A percentile compares a stretch with the other conserved stretches of the same genome.
phyloP scores from a whole-genome alignment of 2,113 vertebrate species.

The Melierax canorus region DNA sequence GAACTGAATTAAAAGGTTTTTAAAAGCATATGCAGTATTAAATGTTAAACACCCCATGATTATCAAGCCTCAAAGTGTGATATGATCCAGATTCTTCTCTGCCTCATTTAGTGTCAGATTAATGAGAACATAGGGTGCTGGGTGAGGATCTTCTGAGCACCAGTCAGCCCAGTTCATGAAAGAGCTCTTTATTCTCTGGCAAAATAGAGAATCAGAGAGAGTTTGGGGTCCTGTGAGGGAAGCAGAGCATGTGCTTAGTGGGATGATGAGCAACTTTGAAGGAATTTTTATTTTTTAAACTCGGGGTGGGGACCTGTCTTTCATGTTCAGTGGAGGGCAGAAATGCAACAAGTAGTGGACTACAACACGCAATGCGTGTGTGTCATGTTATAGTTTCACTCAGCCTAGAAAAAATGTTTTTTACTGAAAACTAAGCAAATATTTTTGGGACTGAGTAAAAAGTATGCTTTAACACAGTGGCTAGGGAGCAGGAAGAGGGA shows the following conservation, averaged over 20 bases:
- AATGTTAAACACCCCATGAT: not conserved
- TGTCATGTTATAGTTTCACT: not conserved
- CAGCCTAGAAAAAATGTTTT: not conserved
- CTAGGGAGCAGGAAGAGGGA: not conserved
- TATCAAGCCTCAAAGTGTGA: not conserved
- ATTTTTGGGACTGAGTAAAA: not conserved
- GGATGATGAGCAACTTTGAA: not conserved
- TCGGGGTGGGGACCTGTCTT: not conserved
- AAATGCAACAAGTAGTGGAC: not conserved
- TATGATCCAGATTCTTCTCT: conserved; percentile 14
- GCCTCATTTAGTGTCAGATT: not conserved
- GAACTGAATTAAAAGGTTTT: not conserved
- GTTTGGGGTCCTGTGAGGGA: not conserved
- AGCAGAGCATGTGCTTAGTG: not conserved
- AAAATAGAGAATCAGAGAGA: not conserved
- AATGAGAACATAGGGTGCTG: not conserved
- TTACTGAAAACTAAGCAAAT: not conserved
- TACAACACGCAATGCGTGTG: accelerated
- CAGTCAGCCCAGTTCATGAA: not conserved
- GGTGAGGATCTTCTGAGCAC: not conserved
- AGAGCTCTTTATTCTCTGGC: not conserved
- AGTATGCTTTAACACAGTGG: not conserved
- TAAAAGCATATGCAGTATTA: not conserved
- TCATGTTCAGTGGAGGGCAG: not conserved
- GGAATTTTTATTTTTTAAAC: not conserved